Evolutionary conservation across 2,888 invertebrate species (phyloP).

Genomic region (Xylota segnis): DNA sequence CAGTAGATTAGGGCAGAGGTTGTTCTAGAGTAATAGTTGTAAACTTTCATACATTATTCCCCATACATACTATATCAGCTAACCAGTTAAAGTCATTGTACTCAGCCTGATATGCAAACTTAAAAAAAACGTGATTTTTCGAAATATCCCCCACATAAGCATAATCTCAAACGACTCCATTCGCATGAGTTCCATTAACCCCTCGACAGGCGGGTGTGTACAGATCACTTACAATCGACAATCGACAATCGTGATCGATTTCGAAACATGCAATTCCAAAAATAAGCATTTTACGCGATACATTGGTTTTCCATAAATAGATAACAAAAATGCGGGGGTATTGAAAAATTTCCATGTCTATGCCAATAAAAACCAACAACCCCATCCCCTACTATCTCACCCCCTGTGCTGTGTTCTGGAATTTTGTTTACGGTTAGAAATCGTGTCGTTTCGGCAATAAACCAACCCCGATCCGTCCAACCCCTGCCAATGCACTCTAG

Average conservation of each 20-base stretch:
- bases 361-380: slow-evolving; percentile 18
- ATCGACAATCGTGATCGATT: neutral
- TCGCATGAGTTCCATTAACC: neutral
- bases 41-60: no score
- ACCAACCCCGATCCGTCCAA: slow-evolving; percentile 2
- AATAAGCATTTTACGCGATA: neutral
- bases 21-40: no score
- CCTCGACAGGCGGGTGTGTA: neutral
- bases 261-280: neutral
- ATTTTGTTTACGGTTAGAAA: slow-evolving; percentile 45
- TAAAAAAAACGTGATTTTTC: neutral
- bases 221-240: neutral
- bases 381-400: neutral
- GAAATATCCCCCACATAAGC: neutral
- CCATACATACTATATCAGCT: no score
- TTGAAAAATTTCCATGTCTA: slow-evolving; percentile 25
- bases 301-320: slow-evolving; percentile 3
- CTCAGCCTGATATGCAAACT: neutral
- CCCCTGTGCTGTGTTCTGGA: neutral
- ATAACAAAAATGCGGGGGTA: neutral
- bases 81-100: neutral
- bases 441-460: slow-evolving; percentile 35
- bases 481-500: slow-evolving; percentile 15
- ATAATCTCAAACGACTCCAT: neutral
- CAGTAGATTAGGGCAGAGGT: no score